These are phyloP conservation scores for Acrossocheilus wenchowensis DNA, from an alignment of 2,797 vertebrate species.

Conservation along the genomic window DNA sequence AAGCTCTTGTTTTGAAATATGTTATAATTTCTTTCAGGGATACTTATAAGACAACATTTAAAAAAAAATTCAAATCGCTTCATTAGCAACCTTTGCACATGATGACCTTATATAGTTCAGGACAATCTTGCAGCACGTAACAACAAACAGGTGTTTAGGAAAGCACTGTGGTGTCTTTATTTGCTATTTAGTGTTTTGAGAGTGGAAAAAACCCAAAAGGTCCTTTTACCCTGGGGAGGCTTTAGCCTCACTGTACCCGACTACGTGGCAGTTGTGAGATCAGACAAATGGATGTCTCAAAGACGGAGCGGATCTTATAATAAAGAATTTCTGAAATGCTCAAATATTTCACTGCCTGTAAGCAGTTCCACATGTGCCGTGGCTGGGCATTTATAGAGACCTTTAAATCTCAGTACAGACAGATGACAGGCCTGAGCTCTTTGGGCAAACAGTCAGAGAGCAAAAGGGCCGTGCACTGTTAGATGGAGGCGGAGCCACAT, in stretches of 20 bases:
- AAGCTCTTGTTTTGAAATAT: not conserved
- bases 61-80: not conserved
- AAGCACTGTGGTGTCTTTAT: not conserved
- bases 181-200: constrained; percentile 8
- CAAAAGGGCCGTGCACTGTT: constrained; percentile 9
- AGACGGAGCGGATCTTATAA: constrained; percentile 53
- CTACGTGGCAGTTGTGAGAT: constrained; percentile 47
- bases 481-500: not conserved
- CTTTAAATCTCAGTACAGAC: constrained; percentile 66
- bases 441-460: constrained; percentile 39
- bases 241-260: not conserved
- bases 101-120: constrained; percentile 11
- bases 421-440: constrained; percentile 57
- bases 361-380: constrained; percentile 66
- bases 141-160: constrained; percentile 22
- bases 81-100: not conserved
- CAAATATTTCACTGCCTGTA: constrained; percentile 57
- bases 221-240: not conserved
- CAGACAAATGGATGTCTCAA: constrained; percentile 44
- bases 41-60: not conserved
- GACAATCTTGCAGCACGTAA: constrained; percentile 1
- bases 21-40: not conserved
- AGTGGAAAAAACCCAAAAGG: not conserved
- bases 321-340: constrained; percentile 64
- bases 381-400: constrained; percentile 56